Conservation (phyloP, 2,113 vertebrate genomes). For the Poeciliopsis retropinna region DNA sequence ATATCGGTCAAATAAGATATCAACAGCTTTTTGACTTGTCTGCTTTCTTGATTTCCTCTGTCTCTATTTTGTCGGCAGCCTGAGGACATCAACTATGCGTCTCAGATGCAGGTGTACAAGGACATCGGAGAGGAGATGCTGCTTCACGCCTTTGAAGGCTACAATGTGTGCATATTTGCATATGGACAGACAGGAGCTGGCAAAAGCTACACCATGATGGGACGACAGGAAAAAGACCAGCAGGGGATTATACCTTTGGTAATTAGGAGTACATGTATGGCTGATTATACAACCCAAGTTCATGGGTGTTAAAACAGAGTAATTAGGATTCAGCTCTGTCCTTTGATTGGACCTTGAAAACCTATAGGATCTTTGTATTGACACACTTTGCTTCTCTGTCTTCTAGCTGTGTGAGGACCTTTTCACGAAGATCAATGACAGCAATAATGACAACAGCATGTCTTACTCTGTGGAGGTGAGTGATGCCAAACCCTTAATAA, state of each 20-base stretch:
- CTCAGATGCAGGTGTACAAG: conserved; percentile 93
- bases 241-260: conserved; percentile 97
- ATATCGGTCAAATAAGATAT: background rate
- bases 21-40: background rate
- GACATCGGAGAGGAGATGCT: conserved; percentile 98
- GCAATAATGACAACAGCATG: conserved; percentile 90
- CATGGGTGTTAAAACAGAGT: background rate
- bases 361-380: background rate
- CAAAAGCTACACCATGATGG: conserved; percentile 99
- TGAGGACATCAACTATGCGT: conserved; percentile 92
- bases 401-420: conserved; percentile 95
- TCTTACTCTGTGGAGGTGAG: conserved; percentile 97
- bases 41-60: background rate
- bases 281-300: background rate
- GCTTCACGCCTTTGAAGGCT: conserved; percentile 95
- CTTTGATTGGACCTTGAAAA: background rate
- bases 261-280: background rate
- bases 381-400: background rate
- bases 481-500: background rate
- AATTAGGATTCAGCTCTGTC: background rate
- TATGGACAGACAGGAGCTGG: conserved; percentile 95
- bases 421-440: conserved; percentile 93
- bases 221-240: conserved; percentile 93
- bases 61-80: conserved; percentile 78
- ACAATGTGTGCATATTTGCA: conserved; percentile 97